Evolutionary conservation across 2,888 invertebrate species (phyloP), one percentile per base, ranked within the genome.

Genomic region (Drosophila ustulata): DNA sequence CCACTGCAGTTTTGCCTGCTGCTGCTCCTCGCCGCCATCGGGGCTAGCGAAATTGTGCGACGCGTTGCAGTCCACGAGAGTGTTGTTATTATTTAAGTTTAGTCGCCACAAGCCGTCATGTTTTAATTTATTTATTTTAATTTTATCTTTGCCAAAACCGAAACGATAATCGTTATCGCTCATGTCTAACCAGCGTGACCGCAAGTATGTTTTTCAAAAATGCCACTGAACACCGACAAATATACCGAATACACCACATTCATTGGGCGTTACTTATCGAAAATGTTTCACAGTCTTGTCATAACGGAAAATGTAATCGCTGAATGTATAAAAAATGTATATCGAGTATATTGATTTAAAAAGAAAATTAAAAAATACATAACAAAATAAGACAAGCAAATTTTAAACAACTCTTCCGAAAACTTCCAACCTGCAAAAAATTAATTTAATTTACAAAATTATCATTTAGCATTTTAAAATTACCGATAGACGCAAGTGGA

Each of bases 401-500:
- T 6, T 7, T 39, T 30, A 56, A 50, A 39, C 1, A 11, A 46
- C 11, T 34, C 30, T 49, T 41, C 80, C 80, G 9, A 32, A 81
- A 0, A 80, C 80, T 41, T 80, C 78, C 13, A 78, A n/a, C 18
- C 80, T 80, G 64, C 1, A 4, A n/a, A 11, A 32, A 46, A 32
- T 18, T 37, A 5, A 26, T 28, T 5, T 39, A 6, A 5, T 9
- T 3, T n/a, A 32, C 9, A 9, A 23, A 13, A 28, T 52, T n/a
- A 23, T 18, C 2, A 11, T 18, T 8, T 3, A 30, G n/a, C 2
- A 0, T 0, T 18, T 30, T 1, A 18, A 30, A 59, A 37, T 71
- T 75, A 91, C 90, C 86, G 85, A 66, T 91, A 91, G 9, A 91
- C 66, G 46, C 91, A 91, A 1, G 91, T 91, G 39, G 80, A 71